Evolutionary conservation across 2,797 vertebrate species (phyloP).

Genomic region (Knipowitschia caucasica): DNA sequence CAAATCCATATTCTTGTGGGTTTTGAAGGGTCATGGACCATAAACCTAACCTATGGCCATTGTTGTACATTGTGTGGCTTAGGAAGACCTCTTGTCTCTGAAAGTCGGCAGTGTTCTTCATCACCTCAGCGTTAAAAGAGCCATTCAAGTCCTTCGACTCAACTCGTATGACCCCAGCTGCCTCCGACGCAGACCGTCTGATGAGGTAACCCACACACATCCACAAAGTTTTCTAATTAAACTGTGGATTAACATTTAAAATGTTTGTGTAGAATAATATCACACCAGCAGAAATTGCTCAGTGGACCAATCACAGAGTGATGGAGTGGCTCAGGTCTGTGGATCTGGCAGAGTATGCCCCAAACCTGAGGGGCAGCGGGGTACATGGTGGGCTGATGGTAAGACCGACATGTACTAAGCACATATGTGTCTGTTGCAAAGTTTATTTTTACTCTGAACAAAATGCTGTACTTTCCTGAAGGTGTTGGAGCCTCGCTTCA

Average conservation of each 20-base stretch:
- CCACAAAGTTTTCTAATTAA: background rate
- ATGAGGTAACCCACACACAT: slow-evolving; percentile 77
- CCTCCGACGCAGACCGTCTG: slow-evolving; percentile 86
- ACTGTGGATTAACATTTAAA: background rate
- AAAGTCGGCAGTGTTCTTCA: slow-evolving; percentile 94
- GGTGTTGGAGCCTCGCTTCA: slow-evolving; percentile 96
- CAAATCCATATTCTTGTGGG: background rate
- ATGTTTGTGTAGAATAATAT: slow-evolving; percentile 75
- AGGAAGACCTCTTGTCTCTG: slow-evolving; percentile 93
- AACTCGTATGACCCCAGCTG: slow-evolving; percentile 88
- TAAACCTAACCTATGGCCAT: background rate
- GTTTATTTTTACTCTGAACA: too few species aligned
- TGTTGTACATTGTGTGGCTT: slow-evolving; percentile 12
- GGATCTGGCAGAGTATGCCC: slow-evolving; percentile 91
- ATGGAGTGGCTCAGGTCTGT: slow-evolving; percentile 97
- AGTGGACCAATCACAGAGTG: slow-evolving; percentile 95
- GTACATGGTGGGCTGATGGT: slow-evolving; percentile 96
- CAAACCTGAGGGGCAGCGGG: slow-evolving; percentile 91
- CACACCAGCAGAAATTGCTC: slow-evolving; percentile 83
- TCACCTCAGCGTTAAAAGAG: slow-evolving; percentile 93
- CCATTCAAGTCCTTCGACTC: slow-evolving; percentile 91
- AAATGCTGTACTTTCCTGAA: slow-evolving; percentile 36
- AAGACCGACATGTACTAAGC: too few species aligned
- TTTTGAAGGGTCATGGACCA: background rate
- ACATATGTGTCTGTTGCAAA: too few species aligned